Percentiles rank a stretch among this genome's conserved stretches.
These are phyloP conservation scores for Saxidomus purpurata DNA, from an alignment of 1,140 invertebrate genomes.

Conservation along the genomic window DNA sequence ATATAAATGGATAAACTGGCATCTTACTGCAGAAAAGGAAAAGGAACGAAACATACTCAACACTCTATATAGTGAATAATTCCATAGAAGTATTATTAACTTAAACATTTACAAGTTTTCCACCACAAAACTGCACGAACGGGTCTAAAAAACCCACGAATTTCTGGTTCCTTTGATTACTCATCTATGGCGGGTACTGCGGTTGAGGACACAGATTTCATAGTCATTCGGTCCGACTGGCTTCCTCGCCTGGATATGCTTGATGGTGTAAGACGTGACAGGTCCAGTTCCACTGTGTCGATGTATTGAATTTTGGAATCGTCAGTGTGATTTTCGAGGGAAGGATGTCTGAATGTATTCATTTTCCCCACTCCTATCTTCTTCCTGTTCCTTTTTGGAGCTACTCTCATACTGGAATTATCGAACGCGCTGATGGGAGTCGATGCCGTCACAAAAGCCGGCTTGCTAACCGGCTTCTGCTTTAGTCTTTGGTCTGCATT, in stretches of 20 bases:
- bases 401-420: background rate
- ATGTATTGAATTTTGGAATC: constrained; percentile 62
- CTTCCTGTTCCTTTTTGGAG: background rate
- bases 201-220: constrained; percentile 53
- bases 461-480: background rate
- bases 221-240: constrained; percentile 56
- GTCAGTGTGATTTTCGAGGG: constrained; percentile 44
- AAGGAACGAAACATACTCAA: too few relatives aligned
- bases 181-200: constrained; percentile 19
- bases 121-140: too few relatives aligned
- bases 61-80: too few relatives aligned
- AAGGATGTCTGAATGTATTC: background rate
- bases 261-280: constrained; percentile 38
- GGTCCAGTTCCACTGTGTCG: constrained; percentile 57
- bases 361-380: background rate
- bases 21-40: too few relatives aligned
- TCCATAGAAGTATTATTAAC: too few relatives aligned
- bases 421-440: constrained; percentile 52
- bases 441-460: constrained; percentile 33
- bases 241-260: background rate
- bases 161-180: too few relatives aligned
- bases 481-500: constrained; percentile 14
- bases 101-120: too few relatives aligned
- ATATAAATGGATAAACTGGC: too few relatives aligned
- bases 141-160: too few relatives aligned